Evolutionary conservation across 1,140 invertebrate species (phyloP).

Genomic region (Drosophila seguyi): DNA sequence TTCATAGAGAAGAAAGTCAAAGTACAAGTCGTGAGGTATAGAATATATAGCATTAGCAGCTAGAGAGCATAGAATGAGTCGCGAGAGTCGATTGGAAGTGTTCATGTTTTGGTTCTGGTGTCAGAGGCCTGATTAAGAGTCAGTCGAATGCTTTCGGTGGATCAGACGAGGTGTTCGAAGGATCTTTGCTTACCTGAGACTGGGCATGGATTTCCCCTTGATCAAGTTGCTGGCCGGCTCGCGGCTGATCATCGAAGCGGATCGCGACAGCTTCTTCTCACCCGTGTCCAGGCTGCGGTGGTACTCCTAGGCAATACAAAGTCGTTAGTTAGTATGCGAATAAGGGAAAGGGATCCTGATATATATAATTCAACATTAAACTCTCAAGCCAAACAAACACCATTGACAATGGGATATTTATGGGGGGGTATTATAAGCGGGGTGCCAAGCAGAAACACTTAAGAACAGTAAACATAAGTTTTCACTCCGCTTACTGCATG

Average conservation of each 20-base stretch:
- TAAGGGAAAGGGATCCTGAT: background rate
- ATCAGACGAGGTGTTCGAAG: background rate
- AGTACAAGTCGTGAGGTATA: conserved; percentile 33
- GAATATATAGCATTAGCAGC: conserved; percentile 53
- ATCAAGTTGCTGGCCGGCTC: conserved; percentile 90
- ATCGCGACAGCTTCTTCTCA: conserved; percentile 89
- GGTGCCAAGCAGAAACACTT: conserved; percentile 47
- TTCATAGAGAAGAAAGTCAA: conserved; percentile 50
- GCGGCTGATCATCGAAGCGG: conserved; percentile 88
- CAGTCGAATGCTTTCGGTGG: conserved; percentile 13
- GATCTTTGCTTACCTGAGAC: conserved; percentile 90
- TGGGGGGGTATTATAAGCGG: conserved; percentile 32
- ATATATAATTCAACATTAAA: conserved; percentile 36
- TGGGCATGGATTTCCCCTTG: conserved; percentile 98
- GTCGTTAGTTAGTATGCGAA: background rate
- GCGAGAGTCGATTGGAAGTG: conserved; percentile 44
- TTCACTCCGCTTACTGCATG: conserved; percentile 82
- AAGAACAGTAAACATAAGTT: conserved; percentile 60
- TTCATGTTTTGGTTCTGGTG: conserved; percentile 34
- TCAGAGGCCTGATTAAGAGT: conserved; percentile 49
- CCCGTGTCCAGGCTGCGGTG: conserved; percentile 92
- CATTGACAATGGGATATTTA: conserved; percentile 13
- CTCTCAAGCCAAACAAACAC: conserved; percentile 52
- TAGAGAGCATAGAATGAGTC: conserved; percentile 31
- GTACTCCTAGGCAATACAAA: conserved; percentile 87